These are phyloP conservation scores for Carapus acus DNA, from an alignment of 2,797 vertebrate species.

Conservation along the genomic window DNA sequence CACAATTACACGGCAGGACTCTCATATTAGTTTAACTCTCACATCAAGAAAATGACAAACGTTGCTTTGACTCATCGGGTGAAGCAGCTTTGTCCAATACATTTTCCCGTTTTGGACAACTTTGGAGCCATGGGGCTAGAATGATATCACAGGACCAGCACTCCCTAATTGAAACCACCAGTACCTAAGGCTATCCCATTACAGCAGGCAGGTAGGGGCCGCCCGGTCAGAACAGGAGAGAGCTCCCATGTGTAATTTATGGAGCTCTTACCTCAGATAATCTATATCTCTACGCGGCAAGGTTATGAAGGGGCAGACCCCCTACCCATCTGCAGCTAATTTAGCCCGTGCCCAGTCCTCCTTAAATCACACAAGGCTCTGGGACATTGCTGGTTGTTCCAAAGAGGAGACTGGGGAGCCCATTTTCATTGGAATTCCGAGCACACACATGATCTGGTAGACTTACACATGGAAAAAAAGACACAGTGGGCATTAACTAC, in stretches of 20 bases:
- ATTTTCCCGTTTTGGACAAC: constrained; percentile 23
- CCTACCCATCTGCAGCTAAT: constrained; percentile 63
- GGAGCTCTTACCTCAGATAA: constrained; percentile 51
- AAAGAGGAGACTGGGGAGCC: constrained; percentile 42
- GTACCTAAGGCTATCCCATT: constrained; percentile 47
- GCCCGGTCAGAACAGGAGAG: constrained; percentile 54
- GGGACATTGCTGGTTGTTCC: constrained; percentile 44
- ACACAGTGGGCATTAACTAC: constrained; percentile 55
- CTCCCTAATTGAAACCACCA: constrained; percentile 57
- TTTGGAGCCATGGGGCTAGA: constrained; percentile 19
- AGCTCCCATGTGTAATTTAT: constrained; percentile 59
- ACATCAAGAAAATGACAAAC: neutral
- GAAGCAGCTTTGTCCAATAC: constrained; percentile 13
- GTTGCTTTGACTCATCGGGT: neutral
- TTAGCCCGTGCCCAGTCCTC: constrained; percentile 51
- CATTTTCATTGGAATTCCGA: constrained; percentile 59
- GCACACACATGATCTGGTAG: constrained; percentile 32
- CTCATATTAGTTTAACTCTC: neutral
- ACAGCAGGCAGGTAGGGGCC: constrained; percentile 37
- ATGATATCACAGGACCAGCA: constrained; percentile 36
- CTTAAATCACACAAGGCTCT: constrained; percentile 58
- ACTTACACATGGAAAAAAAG: constrained; percentile 32
- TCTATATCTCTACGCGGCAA: constrained; percentile 57
- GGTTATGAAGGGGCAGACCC: constrained; percentile 53
- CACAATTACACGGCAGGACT: neutral